These are phyloP conservation scores for Cheilosia vernalis DNA, from an alignment of 2,888 invertebrate genomes.

Conservation along the genomic window DNA sequence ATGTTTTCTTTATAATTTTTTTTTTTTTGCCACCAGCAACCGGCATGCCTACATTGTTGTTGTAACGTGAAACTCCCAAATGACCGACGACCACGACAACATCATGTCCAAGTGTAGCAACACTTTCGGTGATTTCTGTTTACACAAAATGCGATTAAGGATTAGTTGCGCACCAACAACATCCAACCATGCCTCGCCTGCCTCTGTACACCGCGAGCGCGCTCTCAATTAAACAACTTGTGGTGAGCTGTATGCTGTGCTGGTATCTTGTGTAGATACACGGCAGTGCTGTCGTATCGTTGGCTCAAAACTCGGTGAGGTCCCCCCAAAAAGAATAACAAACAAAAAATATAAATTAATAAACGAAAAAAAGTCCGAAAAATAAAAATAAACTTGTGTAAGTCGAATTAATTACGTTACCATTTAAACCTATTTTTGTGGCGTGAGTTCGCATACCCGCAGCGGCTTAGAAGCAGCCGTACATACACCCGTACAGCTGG, in stretches of 20 bases:
- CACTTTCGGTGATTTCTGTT: slow-evolving; percentile 74
- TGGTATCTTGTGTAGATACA: slow-evolving; percentile 60
- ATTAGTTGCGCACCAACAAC: slow-evolving; percentile 68
- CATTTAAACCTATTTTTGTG: slow-evolving; percentile 67
- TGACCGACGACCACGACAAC: slow-evolving; percentile 56
- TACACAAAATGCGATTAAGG: slow-evolving; percentile 75
- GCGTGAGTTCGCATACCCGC: slow-evolving; percentile 68
- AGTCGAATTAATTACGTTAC: slow-evolving; percentile 74
- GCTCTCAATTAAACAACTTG: slow-evolving; percentile 69
- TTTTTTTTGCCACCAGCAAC: slow-evolving; percentile 3
- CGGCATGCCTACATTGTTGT: slow-evolving; percentile 8
- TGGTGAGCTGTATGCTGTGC: slow-evolving; percentile 48
- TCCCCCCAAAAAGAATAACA: slow-evolving; percentile 21
- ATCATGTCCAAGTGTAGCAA: slow-evolving; percentile 72
- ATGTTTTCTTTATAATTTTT: slow-evolving; percentile 20
- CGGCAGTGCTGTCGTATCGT: slow-evolving; percentile 44
- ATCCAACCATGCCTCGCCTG: slow-evolving; percentile 4
- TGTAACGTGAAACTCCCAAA: slow-evolving; percentile 63
- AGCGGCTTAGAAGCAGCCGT: slow-evolving; percentile 50
- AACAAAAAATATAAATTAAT: slow-evolving; percentile 19
- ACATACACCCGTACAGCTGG: slow-evolving; percentile 11
- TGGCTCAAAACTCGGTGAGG: slow-evolving; percentile 32
- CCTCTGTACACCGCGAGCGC: slow-evolving; percentile 27
- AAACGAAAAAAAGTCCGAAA: slow-evolving; percentile 34
- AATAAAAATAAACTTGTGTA: slow-evolving; percentile 67